phyloP scores from a whole-genome alignment of 1,140 invertebrate genomes.

The Cotesia typhae region DNA sequence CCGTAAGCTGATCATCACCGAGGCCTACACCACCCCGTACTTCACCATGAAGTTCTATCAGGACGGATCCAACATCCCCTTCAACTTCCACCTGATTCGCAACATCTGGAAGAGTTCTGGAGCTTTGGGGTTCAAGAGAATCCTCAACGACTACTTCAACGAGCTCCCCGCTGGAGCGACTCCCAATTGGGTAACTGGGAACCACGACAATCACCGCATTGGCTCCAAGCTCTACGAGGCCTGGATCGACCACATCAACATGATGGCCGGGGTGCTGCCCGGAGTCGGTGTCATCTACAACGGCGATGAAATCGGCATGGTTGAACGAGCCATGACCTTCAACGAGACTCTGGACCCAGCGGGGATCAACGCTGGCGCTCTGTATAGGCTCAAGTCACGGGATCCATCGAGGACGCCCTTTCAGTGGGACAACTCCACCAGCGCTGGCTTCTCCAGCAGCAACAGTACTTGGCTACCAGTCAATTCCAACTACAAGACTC shows the following conservation, averaged over 20 bases:
- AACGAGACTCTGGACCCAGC: conserved; percentile 64
- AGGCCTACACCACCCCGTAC: conserved; percentile 69
- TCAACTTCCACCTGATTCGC: conserved; percentile 71
- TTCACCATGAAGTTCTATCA: conserved; percentile 72
- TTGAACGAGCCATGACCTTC: conserved; percentile 66
- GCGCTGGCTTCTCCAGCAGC: conserved; percentile 67
- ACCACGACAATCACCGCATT: conserved; percentile 52
- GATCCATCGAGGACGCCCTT: conserved; percentile 71
- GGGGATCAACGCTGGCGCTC: conserved; percentile 62
- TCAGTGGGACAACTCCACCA: conserved; percentile 68
- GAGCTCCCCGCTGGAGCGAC: conserved; percentile 64
- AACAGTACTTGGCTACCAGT: conserved; percentile 73
- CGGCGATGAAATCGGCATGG: conserved; percentile 81
- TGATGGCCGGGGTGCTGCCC: conserved; percentile 74
- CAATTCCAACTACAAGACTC: conserved; percentile 66
- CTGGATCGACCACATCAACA: conserved; percentile 74
- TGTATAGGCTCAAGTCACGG: conserved; percentile 62
- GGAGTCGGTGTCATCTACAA: conserved; percentile 80
- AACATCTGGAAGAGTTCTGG: conserved; percentile 65
- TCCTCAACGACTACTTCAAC: conserved; percentile 68
- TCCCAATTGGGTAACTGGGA: conserved; percentile 71
- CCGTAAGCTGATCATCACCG: conserved; percentile 70
- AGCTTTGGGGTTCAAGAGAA: conserved; percentile 65
- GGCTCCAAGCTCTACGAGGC: conserved; percentile 67
- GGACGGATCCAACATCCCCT: conserved; percentile 67